Conservation (phyloP, 2,797 vertebrate species). For the Halcyon badia region DNA sequence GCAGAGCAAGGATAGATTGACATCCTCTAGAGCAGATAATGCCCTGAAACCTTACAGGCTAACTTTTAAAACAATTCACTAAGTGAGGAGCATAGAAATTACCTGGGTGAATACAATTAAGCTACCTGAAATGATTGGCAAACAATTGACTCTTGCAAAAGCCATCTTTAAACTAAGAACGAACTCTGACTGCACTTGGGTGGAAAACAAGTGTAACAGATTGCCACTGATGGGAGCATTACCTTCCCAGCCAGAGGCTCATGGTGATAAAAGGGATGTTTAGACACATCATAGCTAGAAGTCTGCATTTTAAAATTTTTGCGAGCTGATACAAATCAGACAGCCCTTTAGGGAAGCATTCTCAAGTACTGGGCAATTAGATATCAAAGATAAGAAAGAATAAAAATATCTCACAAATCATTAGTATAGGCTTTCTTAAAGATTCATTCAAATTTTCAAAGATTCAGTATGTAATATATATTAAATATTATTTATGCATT, state of each 20-base stretch:
- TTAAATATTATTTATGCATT: slow-evolving; percentile 5
- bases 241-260: slow-evolving; percentile 39
- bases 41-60: not conserved
- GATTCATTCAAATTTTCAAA: slow-evolving; percentile 32
- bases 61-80: slow-evolving; percentile 27
- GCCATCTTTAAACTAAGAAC: slow-evolving; percentile 39
- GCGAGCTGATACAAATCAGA: slow-evolving; percentile 71
- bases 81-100: slow-evolving; percentile 43
- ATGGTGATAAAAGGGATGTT: slow-evolving; percentile 62
- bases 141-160: slow-evolving; percentile 5
- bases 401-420: slow-evolving; percentile 43
- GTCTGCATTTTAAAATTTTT: slow-evolving; percentile 3
- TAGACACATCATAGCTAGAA: slow-evolving; percentile 57
- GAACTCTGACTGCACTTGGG: slow-evolving; percentile 56
- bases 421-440: slow-evolving; percentile 39
- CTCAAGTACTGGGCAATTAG: not conserved
- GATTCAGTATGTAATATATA: not conserved
- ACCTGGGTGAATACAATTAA: slow-evolving; percentile 40
- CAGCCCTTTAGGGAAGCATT: slow-evolving; percentile 55
- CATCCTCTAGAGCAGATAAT: not conserved
- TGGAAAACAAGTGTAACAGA: slow-evolving; percentile 64
- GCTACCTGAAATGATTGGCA: slow-evolving; percentile 19
- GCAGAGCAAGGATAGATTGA: not conserved
- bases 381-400: slow-evolving; percentile 41
- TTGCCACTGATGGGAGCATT: slow-evolving; percentile 40